Base-by-base conservation (phyloP, 2,113 vertebrate species). In the Anoura caudifer region DNA sequence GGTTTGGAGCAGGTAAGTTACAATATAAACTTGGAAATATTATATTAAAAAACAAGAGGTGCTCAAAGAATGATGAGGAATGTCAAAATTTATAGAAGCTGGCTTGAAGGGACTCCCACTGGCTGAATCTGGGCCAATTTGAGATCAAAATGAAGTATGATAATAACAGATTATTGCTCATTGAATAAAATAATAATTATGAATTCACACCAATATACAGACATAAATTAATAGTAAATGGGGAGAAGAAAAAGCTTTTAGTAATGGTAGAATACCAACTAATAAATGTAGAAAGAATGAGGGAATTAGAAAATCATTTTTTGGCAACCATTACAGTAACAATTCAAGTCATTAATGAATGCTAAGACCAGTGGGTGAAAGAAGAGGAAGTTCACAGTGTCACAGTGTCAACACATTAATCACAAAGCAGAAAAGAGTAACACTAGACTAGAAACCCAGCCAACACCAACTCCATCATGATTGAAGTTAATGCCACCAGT, bases 141-240 rank as follows among this genome's bases (percentile, higher is more conserved):
- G 63, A 73, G 36, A 73, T 67, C 7, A 89, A 90, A 97, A 89
- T 81, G 36, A 92, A 94, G 17, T 43, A 79, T 86, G 17, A 47
- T 59, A 61, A 69, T 77, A 93, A 47, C 43, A 95, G 61, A 87
- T 72, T 45, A 65, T n/a, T 93, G 19, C 2, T 54, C 38, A 41
- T 7, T 63, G 33, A 88, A 33, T 90, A 70, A 93, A 91, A 84
- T 65, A 76, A 91, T 4, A 75, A 31, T 75, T 14, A 80, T n/a
- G 10, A 93, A 84, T 67, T 91, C 45, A 76, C 14, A 93, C 19
- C 28, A 36, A 41, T 47, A 52, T 54, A 33, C 56, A 17, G 59
- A 26, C 79, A 91, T n/a, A 38, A 22, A 50, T 86, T 43, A 80
- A 73, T 80, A 87, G 79, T 77, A 80, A 84, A 75, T 75, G 9